phyloP scores from a whole-genome alignment of 2,113 vertebrate genomes.

The Mobula hypostoma region DNA sequence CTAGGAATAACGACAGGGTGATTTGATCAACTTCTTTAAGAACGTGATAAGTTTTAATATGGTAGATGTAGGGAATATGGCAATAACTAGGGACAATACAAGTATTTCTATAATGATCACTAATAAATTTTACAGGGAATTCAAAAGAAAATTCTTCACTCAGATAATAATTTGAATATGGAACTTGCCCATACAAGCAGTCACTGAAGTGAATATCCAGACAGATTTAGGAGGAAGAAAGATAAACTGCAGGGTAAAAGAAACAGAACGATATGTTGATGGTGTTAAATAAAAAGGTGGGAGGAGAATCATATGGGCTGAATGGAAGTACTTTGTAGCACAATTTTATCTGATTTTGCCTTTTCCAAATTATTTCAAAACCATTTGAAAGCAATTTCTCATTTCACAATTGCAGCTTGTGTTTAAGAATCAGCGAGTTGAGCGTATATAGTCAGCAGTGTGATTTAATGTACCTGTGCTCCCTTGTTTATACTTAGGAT shows the following conservation, averaged over 20 bases:
- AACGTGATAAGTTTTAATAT: not conserved
- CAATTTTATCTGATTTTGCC: not conserved
- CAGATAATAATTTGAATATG: not conserved
- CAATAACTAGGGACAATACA: not conserved
- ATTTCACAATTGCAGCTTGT: not conserved
- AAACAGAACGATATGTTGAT: too few species aligned
- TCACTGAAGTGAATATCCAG: not conserved
- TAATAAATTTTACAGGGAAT: not conserved
- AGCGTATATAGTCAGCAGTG: not conserved
- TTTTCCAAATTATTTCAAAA: conserved; percentile 7
- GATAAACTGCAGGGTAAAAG: not conserved
- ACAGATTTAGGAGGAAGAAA: not conserved
- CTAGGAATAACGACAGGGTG: not conserved
- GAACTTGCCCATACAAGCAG: not conserved
- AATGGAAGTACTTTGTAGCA: not conserved
- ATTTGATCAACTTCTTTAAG: not conserved
- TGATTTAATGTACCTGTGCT: not conserved
- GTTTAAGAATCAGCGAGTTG: not conserved
- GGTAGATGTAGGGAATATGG: not conserved
- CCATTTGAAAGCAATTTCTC: not conserved
- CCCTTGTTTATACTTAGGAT: not conserved
- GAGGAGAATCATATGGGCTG: too few species aligned
- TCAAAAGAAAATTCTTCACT: not conserved
- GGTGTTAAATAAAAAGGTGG: too few species aligned
- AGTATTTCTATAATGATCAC: not conserved